Base-by-base conservation (phyloP, 2,888 invertebrate species). In the Athrips mouffetella region DNA sequence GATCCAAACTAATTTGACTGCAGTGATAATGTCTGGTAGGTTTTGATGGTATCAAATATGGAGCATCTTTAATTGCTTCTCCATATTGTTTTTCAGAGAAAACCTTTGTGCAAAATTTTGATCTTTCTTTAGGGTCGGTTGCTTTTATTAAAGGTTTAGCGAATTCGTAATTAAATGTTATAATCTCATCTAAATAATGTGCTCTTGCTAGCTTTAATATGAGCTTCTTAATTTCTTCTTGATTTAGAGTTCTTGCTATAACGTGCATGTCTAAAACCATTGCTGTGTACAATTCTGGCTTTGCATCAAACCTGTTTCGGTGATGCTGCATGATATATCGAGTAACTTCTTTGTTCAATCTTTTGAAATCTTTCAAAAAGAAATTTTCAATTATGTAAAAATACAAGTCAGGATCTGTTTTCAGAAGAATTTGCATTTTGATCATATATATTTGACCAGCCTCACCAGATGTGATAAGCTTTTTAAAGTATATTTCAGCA, bases 401-500 rank as follows among this genome's bases (percentile, higher is more conserved):
- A 41, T 55, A 59, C 16, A 62, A 41, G 7, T 59, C 54, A 0
- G 70, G 51, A 10, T 80, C 61, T 2, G 41, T 35, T 52, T 80
- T 80, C 10, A 80, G 55, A 1, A 79, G 37, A 50, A 53, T 58
- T 59, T 64, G n/a, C 16, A 41, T 54, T 6, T 48, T 10, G 7
- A 15, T 15, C 15, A 31, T 15, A 10, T 15, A 31, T 15, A 3
- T 15, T 4, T 31, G 2, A 15, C 7, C 7, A 15, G 7, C n/a
- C 2, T 56, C 48, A 25, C 71, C 62, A 0, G 49, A 57, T 6
- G 55, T 51, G 8, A 81, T 51, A 2, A n/a, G n/a, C n/a, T 58
- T 57, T 20, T 76, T 69, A 37, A 68, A 81, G 53, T 65, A 81
- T 29, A 73, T 42, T 53, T 68, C 67, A 0, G 70, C 67, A 0